A percentile compares a stretch with the other conserved stretches of the same genome.
Conservation (phyloP, 37 sponge, comb jelly and placozoan genomes). For the Mnemiopsis leidyi region DNA sequence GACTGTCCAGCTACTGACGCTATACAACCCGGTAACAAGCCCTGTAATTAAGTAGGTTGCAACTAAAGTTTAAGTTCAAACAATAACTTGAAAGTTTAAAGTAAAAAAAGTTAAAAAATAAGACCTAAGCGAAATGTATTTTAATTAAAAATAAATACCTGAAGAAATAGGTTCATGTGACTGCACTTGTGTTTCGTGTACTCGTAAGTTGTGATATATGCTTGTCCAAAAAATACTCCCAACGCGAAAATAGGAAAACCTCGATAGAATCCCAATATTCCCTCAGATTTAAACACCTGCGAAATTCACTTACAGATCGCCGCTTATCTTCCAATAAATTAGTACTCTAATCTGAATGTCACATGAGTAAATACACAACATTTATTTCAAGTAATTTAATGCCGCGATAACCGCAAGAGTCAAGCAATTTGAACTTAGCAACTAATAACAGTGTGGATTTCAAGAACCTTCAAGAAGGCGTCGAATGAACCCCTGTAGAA, state of each 20-base stretch:
- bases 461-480: conserved; percentile 77
- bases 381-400: too few species aligned
- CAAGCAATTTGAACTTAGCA: too few species aligned
- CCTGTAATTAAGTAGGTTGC: conserved; percentile 74
- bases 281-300: conserved; percentile 79
- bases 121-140: too few species aligned
- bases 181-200: conserved; percentile 68
- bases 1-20: conserved; percentile 87
- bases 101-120: too few species aligned
- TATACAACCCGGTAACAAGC: conserved; percentile 77
- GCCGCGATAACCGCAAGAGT: too few species aligned
- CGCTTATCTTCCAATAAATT: too few species aligned
- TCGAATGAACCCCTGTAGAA: conserved; percentile 87
- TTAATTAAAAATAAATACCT: too few species aligned
- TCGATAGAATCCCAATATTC: conserved; percentile 85
- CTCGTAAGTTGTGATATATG: conserved; percentile 94
- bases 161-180: conserved; percentile 68
- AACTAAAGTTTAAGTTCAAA: too few species aligned
- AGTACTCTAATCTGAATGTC: too few species aligned
- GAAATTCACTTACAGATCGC: conserved; percentile 3
- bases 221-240: conserved; percentile 80
- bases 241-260: conserved; percentile 80
- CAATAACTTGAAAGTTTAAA: too few species aligned
- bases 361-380: too few species aligned
- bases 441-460: too few species aligned